Base-by-base conservation (phyloP, 2,113 vertebrate species). In the Charadrius vociferus region DNA sequence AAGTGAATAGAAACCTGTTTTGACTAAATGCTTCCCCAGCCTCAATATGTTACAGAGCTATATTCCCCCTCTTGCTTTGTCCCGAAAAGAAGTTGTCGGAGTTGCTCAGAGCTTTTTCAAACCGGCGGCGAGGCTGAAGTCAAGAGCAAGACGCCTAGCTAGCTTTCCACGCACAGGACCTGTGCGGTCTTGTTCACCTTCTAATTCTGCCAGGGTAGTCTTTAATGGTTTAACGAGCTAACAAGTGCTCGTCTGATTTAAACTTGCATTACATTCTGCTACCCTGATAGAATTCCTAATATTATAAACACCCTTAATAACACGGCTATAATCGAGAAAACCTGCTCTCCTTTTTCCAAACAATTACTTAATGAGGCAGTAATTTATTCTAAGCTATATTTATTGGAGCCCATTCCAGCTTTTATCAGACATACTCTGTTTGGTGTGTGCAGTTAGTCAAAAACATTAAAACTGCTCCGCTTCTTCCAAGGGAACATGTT, bases 341-440 rank as follows among this genome's bases (percentile, higher is more conserved):
- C 88, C 86, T 66, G 36, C 93, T 96, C 95, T 88, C 88, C 95
- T 96, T 97, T 96, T 92, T 18, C 92, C 81, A 96, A 91, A 96
- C 94, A 96, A 96, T 98, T 97, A 95, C 95, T 97, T 97, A 97
- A 97, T 84, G 92, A 97, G 95, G 68, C 89, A 81, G 85, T 96
- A 95, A 94, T 97, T 97, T 97, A 97, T 97, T 96, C 85, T 92
- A 94, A 93, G 96, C 92, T 95, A 55, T 97, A 96, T 86, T 97
- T 95, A 86, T 94, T 89, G 81, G 90, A 97, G 87, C 37, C 89
- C 83, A n/a, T 90, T 95, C 86, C 95, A 47, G 62, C 94, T 96
- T 95, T 95, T 66, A 96, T 96, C 92, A 90, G 93, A 81, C 56
- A 3, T 58, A 11, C 79, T 91, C 93, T 80, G 72, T 79, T 96